Evolutionary conservation across 2,797 vertebrate species (phyloP).

Genomic region (Xiphophorus birchmanni): DNA sequence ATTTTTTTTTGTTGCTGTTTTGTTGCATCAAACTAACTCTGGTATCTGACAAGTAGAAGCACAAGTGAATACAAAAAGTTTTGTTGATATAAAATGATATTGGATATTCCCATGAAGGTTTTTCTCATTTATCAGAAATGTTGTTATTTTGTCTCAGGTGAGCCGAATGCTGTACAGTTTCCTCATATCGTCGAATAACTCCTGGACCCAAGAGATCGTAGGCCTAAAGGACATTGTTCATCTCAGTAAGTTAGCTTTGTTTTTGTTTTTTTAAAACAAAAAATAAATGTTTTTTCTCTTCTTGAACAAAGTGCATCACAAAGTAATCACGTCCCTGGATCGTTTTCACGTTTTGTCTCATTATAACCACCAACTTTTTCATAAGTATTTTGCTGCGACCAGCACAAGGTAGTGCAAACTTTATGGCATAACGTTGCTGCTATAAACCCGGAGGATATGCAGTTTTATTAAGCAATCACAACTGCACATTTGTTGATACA

Average conservation of each 20-base stretch:
- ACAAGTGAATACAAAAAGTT: neutral
- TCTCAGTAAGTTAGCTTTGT: conserved; percentile 79
- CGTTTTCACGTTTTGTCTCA: neutral
- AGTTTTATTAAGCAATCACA: neutral
- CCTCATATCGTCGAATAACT: conserved; percentile 88
- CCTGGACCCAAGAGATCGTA: conserved; percentile 89
- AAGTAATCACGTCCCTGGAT: neutral
- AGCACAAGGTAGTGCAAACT: neutral
- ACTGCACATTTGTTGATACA: neutral
- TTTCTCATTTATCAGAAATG: neutral
- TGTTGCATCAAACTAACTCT: neutral
- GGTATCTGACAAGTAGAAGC: neutral
- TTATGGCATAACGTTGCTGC: neutral
- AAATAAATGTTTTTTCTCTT: neutral
- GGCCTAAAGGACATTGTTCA: conserved; percentile 72
- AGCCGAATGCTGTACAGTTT: conserved; percentile 89
- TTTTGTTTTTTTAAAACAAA: neutral
- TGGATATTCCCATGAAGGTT: neutral
- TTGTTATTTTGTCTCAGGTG: conserved; percentile 77
- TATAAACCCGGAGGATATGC: neutral
- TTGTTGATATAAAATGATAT: neutral
- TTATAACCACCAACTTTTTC: neutral
- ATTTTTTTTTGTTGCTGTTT: neutral
- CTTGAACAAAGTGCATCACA: neutral
- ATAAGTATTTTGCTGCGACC: neutral